Base-by-base conservation (phyloP, 2,797 vertebrate species). In the Sebastes oblongus region DNA sequence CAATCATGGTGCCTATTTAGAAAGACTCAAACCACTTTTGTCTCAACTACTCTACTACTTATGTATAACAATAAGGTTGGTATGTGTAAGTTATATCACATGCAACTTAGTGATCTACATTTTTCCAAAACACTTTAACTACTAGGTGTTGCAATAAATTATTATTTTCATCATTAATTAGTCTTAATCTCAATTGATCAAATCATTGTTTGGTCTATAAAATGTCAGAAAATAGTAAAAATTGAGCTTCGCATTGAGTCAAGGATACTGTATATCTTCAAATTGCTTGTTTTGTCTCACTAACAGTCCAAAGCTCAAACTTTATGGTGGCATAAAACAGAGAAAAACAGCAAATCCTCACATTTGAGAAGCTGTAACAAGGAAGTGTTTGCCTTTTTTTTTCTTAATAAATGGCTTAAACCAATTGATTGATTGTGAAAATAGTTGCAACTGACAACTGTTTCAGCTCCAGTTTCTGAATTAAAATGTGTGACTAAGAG, bases 141-240 rank as follows among this genome's bases (percentile, higher is more conserved):
- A 42, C 39, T 42, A 42, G 39, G 39, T 16, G 39, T 42, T 16
- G 39, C 14, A 42, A 1, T 0, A 42, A 42, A 42, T 42, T 0
- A 42, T 42, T 42, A 7, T 16, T 42, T 42, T 42, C 14, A 42
- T 42, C 39, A 42, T 16, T 42, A 14, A 42, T 42, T 42, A 1
- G 0, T 14, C 39, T 42, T 42, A 42, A 0, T 56, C 24, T 50
- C 12, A 59, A 42, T 50, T 4, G 25, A 58, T n/a, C 2, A 8
- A 46, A 4, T 46, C 1, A 59, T 10, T 1, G 11, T 1, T 60
- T 42, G 24, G 7, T 22, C 18, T n/a, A 59, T 29, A n/a, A 42
- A 42, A 66, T 32, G 29, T 61, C 9, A 52, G 2, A 32, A 22
- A 59, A 50, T 50, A 20, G 42, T 46, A 50, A 50, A 50, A 20